Base-by-base conservation (phyloP, 1,140 invertebrate species). In the Yoshiicerus persimilis region DNA sequence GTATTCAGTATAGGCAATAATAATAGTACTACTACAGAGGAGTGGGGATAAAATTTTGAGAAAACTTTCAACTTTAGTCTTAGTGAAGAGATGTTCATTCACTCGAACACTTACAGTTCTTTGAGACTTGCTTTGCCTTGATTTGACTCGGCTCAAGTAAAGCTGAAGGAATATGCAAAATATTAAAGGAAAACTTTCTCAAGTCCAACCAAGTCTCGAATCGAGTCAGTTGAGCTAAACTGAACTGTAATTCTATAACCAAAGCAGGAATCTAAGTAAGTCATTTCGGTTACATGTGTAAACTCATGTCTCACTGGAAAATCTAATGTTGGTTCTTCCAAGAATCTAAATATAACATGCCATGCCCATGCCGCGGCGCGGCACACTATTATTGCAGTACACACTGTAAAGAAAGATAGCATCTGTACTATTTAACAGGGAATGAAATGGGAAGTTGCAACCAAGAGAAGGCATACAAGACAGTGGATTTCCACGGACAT, bases 271-370 rank as follows among this genome's bases (percentile, higher is more conserved):
- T 80, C 75, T 32, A 80, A 36, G 75, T 80, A 80, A 36, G 75
- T 80, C 75, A 80, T 80, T 80, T 34, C 32, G 32, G 75, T 80
- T 80, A 80, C 75, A 80, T 80, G 75, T 80, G 75, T 80, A 80
- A 80, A 80, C 30, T 80, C 75, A 80, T 80, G 75, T 80, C 75
- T 80, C 16, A 36, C 75, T 36, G 16, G 32, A 32, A 77, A 80
- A 36, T 80, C 32, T 80, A 80, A 32, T 80, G 75, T 80, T 80
- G 38, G 75, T 34, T 66, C 16, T 34, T 80, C 9, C 75, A 34
- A 80, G 6, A 34, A 32, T 34, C 32, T 23, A 36, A 13, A 20
- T 20, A 47, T 16, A 56, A 56, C 47, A 56, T 56, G 47, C 47
- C 8, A 4, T 56, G 47, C 47, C 47, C n/a, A n/a, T n/a, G n/a